Evolutionary conservation across 2,797 vertebrate species (phyloP).

Genomic region (Diplodus puntazzo): DNA sequence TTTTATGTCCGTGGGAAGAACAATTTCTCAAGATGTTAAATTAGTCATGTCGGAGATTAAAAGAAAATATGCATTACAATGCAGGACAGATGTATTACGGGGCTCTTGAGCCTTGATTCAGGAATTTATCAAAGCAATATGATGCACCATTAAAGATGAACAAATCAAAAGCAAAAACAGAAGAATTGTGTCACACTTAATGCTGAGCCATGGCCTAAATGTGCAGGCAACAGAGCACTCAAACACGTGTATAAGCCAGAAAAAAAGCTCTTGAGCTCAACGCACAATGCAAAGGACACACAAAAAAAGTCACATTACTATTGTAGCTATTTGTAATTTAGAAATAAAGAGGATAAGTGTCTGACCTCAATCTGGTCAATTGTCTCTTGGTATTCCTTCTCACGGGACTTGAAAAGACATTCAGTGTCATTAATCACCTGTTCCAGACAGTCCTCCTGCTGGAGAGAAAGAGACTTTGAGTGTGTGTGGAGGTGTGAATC

Average conservation of each 20-base stretch:
- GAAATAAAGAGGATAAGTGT: not conserved
- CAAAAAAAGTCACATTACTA: not conserved
- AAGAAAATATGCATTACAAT: not conserved
- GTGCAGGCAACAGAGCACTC: not conserved
- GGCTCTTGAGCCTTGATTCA: not conserved
- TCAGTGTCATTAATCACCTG: constrained; percentile 98
- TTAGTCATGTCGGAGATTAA: not conserved
- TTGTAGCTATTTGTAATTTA: not conserved
- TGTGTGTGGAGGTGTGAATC: not conserved
- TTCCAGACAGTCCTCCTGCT: constrained; percentile 95
- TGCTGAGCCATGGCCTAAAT: constrained; percentile 4
- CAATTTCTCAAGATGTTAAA: not conserved
- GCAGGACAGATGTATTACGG: not conserved
- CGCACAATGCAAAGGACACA: not conserved
- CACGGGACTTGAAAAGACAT: constrained; percentile 95
- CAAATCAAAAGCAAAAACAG: not conserved
- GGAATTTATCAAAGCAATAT: not conserved
- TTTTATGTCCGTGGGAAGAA: constrained; percentile 2
- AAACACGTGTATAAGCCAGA: not conserved
- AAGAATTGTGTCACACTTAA: not conserved
- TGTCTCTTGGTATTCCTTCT: constrained; percentile 98
- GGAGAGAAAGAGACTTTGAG: constrained; percentile 30
- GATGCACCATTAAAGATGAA: not conserved
- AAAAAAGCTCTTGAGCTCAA: not conserved
- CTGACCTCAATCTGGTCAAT: constrained; percentile 98